Conservation (phyloP, 1,140 invertebrate genomes). For the Contarinia nasturtii region DNA sequence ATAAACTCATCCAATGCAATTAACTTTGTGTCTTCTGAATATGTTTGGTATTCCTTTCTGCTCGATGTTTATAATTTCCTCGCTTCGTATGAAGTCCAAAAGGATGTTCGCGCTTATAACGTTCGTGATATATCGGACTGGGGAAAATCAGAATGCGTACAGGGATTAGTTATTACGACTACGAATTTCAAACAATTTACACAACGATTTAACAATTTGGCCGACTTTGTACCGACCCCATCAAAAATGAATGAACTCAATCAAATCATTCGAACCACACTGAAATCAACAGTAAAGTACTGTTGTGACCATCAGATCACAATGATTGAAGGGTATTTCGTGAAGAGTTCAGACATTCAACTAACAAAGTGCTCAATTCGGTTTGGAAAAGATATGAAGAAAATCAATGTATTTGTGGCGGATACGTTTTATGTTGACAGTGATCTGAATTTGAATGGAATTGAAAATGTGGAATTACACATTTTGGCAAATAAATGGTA, state of each 20-base stretch:
- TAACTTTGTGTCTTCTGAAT: not conserved
- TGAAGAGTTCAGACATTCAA: not conserved
- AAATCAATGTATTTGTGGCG: not conserved
- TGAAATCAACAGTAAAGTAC: not conserved
- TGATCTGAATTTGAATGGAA: not conserved
- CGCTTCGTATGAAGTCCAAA: not conserved
- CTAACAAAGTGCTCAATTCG: too few relatives aligned
- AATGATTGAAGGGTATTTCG: not conserved
- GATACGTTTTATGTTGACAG: not conserved
- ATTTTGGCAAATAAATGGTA: not conserved
- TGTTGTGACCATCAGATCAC: not conserved
- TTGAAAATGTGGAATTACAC: not conserved
- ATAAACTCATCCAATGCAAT: not conserved
- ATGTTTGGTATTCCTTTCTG: not conserved
- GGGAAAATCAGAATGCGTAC: too few relatives aligned
- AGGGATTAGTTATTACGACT: too few relatives aligned
- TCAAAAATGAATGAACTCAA: not conserved
- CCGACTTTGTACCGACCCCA: not conserved
- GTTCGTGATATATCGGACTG: too few relatives aligned
- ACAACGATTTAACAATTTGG: not conserved
- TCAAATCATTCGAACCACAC: not conserved
- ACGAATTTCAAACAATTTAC: not conserved
- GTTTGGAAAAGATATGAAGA: not conserved
- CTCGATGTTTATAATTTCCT: not conserved
- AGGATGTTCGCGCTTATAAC: too few relatives aligned